phyloP scores from a whole-genome alignment of 2,113 vertebrate species.

The Nycticorax nycticorax region DNA sequence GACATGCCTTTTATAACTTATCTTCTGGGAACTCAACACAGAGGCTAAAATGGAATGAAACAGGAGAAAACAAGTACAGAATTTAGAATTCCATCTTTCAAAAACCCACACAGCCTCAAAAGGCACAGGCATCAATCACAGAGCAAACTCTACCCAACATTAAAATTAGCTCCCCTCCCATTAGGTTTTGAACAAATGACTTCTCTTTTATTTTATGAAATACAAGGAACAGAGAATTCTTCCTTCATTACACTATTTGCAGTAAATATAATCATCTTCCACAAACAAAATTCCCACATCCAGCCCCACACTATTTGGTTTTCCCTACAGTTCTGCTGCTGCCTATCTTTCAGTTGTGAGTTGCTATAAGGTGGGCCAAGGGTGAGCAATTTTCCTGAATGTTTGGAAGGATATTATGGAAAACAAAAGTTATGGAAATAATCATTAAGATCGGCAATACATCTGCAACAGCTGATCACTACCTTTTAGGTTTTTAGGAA shows the following conservation, averaged over 20 bases:
- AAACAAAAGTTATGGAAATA: background rate
- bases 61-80: background rate
- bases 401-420: background rate
- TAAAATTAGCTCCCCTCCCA: background rate
- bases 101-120: background rate
- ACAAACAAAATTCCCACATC: background rate
- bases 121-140: background rate
- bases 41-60: background rate
- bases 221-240: background rate
- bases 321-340: background rate
- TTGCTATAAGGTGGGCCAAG: background rate
- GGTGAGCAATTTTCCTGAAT: background rate
- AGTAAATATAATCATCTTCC: background rate
- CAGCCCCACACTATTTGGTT: background rate
- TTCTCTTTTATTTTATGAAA: background rate
- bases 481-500: fast-evolving
- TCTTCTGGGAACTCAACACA: background rate
- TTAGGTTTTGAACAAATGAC: background rate
- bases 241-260: background rate
- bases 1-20: background rate
- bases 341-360: background rate
- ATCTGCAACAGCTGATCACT: background rate
- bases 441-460: background rate
- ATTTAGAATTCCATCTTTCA: background rate
- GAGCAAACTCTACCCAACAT: background rate